Evolutionary conservation across 1,140 invertebrate genomes (phyloP).

Genomic region (Steinernema feltiae): DNA sequence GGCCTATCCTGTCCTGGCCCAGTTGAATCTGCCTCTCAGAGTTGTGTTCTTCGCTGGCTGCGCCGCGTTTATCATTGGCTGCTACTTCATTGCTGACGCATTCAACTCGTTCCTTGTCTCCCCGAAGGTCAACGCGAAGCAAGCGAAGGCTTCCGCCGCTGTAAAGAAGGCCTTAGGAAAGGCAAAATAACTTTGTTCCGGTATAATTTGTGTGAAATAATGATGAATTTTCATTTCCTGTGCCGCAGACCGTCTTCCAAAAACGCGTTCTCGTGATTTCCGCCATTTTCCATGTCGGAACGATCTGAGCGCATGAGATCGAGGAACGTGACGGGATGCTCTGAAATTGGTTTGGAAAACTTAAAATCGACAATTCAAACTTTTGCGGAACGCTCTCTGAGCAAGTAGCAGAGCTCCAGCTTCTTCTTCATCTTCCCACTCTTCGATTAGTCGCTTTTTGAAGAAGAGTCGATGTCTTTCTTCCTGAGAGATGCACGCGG

Average conservation of each 20-base stretch:
- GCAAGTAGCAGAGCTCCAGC: too few relatives aligned
- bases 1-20: background rate
- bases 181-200: background rate
- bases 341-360: too few relatives aligned
- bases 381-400: too few relatives aligned
- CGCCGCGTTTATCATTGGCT: background rate
- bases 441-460: too few relatives aligned
- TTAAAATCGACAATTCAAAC: too few relatives aligned
- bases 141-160: background rate
- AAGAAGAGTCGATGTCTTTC: background rate
- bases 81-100: background rate
- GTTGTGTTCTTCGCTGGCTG: background rate
- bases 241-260: background rate
- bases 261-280: too few relatives aligned
- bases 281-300: too few relatives aligned
- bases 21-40: background rate
- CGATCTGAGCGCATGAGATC: too few relatives aligned
- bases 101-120: background rate
- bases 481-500: background rate
- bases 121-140: background rate
- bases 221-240: background rate
- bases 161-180: background rate
- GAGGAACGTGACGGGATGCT: too few relatives aligned
- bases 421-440: too few relatives aligned
- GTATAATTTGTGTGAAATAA: background rate